Percentiles rank a stretch among this genome's conserved stretches.
phyloP scores from a whole-genome alignment of 2,888 invertebrate species.

The Drepana falcataria region DNA sequence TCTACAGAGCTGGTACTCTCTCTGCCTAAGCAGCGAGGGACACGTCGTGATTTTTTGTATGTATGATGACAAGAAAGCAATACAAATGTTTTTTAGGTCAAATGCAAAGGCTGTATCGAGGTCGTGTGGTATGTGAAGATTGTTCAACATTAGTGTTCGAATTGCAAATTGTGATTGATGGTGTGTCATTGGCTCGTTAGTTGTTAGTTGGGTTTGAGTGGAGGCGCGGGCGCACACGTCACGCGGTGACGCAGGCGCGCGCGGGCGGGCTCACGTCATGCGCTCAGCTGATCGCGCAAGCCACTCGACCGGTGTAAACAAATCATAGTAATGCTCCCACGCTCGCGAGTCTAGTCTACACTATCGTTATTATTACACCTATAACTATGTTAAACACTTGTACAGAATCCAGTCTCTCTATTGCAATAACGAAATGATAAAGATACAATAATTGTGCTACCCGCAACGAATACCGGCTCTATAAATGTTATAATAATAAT shows the following conservation, averaged over 20 bases:
- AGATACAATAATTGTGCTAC: too few species aligned
- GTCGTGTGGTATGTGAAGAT: not conserved
- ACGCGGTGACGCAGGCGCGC: conserved; percentile 39
- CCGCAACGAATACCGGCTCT: too few species aligned
- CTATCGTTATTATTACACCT: conserved; percentile 21
- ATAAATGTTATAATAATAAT: too few species aligned
- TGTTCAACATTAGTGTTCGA: conserved; percentile 4
- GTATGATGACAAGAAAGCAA: too few species aligned
- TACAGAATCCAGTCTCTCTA: not conserved
- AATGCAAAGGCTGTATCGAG: not conserved
- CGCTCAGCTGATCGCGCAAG: conserved; percentile 64
- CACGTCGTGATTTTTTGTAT: too few species aligned
- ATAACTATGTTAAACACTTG: conserved; percentile 11
- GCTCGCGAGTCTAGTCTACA: conserved; percentile 9
- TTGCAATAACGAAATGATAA: not conserved
- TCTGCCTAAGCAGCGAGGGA: too few species aligned
- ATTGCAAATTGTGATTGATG: conserved; percentile 19
- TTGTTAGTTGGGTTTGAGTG: conserved; percentile 9
- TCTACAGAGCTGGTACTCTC: too few species aligned
- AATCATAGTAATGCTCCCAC: conserved; percentile 71
- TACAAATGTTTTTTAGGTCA: not conserved
- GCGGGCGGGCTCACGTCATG: conserved; percentile 44
- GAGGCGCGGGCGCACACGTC: conserved; percentile 28
- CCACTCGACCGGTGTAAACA: conserved; percentile 61
- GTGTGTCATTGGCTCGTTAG: conserved; percentile 12